These are phyloP conservation scores for Gonioctena quinquepunctata DNA, from an alignment of 1,140 invertebrate genomes.

Conservation along the genomic window DNA sequence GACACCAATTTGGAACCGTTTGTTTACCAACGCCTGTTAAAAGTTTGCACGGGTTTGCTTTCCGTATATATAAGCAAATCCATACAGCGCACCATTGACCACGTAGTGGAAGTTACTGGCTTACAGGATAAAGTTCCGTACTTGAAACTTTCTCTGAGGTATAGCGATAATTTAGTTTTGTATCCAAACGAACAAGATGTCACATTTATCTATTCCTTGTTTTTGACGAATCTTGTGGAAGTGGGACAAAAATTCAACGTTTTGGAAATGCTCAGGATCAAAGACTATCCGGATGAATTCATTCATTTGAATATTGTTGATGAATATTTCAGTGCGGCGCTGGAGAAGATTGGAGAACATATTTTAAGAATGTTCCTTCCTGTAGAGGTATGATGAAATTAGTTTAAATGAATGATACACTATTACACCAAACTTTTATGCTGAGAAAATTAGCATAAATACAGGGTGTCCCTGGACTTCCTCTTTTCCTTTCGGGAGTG, in stretches of 20 bases:
- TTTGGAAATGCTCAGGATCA: constrained; percentile 50
- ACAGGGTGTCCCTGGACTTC: too few relatives aligned
- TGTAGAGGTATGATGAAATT: too few relatives aligned
- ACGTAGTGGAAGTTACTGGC: constrained; percentile 58
- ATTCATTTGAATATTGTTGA: constrained; percentile 36
- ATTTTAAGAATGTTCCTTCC: constrained; percentile 33
- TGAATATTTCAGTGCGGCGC: constrained; percentile 24
- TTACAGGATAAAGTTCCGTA: constrained; percentile 57
- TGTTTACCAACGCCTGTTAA: constrained; percentile 35
- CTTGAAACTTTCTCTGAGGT: constrained; percentile 59
- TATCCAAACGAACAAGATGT: constrained; percentile 57
- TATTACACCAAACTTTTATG: too few relatives aligned
- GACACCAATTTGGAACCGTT: constrained; percentile 52
- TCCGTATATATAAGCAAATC: constrained; percentile 59
- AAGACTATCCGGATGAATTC: constrained; percentile 19
- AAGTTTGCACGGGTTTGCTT: constrained; percentile 56
- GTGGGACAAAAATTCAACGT: constrained; percentile 58
- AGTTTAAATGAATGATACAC: too few relatives aligned
- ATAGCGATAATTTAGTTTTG: constrained; percentile 58
- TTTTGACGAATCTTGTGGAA: constrained; percentile 56
- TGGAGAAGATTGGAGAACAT: constrained; percentile 25
- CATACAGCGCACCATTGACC: constrained; percentile 59
- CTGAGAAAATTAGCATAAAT: too few relatives aligned
- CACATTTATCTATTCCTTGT: constrained; percentile 55
- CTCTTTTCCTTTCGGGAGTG: too few relatives aligned